Evolutionary conservation across 1,140 invertebrate species (phyloP).

Genomic region (Dendrolimus kikuchii): DNA sequence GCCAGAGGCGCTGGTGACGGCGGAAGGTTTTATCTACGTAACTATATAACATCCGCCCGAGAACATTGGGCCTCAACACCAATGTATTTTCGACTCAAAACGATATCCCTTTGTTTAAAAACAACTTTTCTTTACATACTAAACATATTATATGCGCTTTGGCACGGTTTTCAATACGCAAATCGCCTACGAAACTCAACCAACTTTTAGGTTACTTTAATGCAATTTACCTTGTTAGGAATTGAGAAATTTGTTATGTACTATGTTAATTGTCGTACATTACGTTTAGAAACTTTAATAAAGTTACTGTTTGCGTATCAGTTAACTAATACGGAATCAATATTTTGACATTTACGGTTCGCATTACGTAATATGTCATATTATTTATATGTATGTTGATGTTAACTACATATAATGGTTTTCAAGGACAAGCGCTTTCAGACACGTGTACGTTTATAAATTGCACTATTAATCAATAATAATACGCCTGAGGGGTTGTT

Average conservation of each 20-base stretch:
- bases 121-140: conserved; percentile 59
- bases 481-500: conserved; percentile 15
- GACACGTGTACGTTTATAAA: conserved; percentile 33
- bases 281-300: conserved; percentile 40
- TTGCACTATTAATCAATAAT: conserved; percentile 19
- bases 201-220: conserved; percentile 38
- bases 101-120: conserved; percentile 55
- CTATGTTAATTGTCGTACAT: conserved; percentile 26
- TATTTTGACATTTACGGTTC: conserved; percentile 33
- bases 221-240: conserved; percentile 25
- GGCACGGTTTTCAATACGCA: conserved; percentile 43
- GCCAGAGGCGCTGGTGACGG: conserved; percentile 52
- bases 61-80: conserved; percentile 62
- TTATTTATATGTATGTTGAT: conserved; percentile 10
- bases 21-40: conserved; percentile 71
- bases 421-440: conserved; percentile 65
- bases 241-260: conserved; percentile 34
- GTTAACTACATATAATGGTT: conserved; percentile 30
- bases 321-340: conserved; percentile 33
- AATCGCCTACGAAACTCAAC: conserved; percentile 8
- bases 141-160: conserved; percentile 33
- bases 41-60: conserved; percentile 67
- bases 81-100: conserved; percentile 54
- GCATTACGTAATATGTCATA: conserved; percentile 51
- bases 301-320: conserved; percentile 30